phyloP scores from a whole-genome alignment of 2,888 invertebrate species.

The Himalopsyche kuldschensis region DNA sequence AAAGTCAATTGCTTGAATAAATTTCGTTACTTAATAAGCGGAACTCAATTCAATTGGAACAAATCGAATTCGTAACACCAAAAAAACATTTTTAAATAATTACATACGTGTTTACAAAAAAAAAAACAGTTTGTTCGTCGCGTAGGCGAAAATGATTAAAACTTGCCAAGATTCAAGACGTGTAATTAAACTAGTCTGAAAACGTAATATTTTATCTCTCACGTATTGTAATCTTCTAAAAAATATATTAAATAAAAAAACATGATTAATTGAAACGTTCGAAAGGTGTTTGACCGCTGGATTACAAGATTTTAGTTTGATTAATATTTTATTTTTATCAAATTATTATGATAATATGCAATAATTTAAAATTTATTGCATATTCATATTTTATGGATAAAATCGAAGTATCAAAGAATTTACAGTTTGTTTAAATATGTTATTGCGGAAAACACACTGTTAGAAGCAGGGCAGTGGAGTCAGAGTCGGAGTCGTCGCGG shows the following conservation, averaged over 20 bases:
- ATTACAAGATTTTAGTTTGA: not conserved
- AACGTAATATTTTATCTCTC: not conserved
- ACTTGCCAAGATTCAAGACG: not conserved
- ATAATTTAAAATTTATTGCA: too few species aligned
- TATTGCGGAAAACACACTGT: too few species aligned
- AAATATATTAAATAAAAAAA: not conserved
- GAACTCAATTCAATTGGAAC: not conserved
- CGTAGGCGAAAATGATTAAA: not conserved
- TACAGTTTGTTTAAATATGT: too few species aligned
- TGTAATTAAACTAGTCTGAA: not conserved
- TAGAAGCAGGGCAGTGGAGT: too few species aligned
- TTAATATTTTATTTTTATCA: too few species aligned
- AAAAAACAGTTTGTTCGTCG: not conserved
- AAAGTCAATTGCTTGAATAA: not conserved
- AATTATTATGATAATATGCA: too few species aligned
- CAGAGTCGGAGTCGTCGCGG: too few species aligned
- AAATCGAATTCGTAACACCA: not conserved
- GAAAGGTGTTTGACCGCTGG: not conserved
- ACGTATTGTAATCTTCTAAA: not conserved
- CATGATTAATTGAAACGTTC: not conserved
- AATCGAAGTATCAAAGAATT: too few species aligned
- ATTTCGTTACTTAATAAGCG: not conserved
- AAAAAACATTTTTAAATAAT: not conserved
- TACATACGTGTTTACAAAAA: not conserved
- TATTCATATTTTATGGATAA: too few species aligned